phyloP scores from a whole-genome alignment of 2,888 invertebrate genomes.

The Netelia virgata region DNA sequence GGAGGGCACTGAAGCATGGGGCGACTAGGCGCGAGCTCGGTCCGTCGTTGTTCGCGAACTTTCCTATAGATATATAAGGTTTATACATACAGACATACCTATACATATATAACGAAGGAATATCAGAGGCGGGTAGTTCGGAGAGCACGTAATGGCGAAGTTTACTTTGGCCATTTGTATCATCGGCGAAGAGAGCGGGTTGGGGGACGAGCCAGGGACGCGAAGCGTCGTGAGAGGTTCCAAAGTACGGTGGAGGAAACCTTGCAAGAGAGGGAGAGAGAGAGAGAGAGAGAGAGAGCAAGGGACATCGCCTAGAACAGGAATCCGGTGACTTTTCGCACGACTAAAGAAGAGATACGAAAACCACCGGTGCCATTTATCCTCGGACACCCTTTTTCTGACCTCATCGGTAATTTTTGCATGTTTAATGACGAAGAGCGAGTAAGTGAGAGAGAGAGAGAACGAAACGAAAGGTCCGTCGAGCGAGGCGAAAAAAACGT shows the following conservation, averaged over 20 bases:
- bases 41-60: slow-evolving; percentile 70
- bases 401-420: slow-evolving; percentile 26
- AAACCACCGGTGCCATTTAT: slow-evolving; percentile 20
- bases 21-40: slow-evolving; percentile 33
- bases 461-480: slow-evolving; percentile 26
- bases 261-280: slow-evolving; percentile 38
- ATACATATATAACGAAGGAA: slow-evolving; percentile 14
- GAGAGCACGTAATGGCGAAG: slow-evolving; percentile 81
- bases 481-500: too few relatives aligned
- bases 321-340: slow-evolving; percentile 45
- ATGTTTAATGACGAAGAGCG: slow-evolving; percentile 66
- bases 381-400: neutral
- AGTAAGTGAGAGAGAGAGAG: slow-evolving; percentile 36
- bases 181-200: slow-evolving; percentile 71
- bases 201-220: slow-evolving; percentile 60
- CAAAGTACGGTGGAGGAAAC: slow-evolving; percentile 58
- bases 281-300: slow-evolving; percentile 32
- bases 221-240: slow-evolving; percentile 57
- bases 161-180: slow-evolving; percentile 84
- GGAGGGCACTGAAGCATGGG: slow-evolving; percentile 57
- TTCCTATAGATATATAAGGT: slow-evolving; percentile 28
- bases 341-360: slow-evolving; percentile 20
- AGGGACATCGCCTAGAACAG: slow-evolving; percentile 13
- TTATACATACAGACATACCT: slow-evolving; percentile 10
- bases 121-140: slow-evolving; percentile 3